Evolutionary conservation across 2,888 invertebrate genomes (phyloP).

Genomic region (Syrphus vitripennis): DNA sequence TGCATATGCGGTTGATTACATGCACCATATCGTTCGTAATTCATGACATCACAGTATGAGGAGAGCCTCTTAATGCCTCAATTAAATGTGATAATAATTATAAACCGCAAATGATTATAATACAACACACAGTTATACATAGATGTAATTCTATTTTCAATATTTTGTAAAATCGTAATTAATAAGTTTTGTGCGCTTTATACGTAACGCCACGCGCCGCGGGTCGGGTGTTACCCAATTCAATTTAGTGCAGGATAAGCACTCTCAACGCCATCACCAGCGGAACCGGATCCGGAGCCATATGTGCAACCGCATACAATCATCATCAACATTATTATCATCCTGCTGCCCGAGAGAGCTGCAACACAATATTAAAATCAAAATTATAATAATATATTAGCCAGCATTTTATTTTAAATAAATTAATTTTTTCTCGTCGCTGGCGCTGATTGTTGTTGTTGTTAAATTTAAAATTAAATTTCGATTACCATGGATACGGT

Average conservation of each 20-base stretch:
- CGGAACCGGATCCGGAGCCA: slow-evolving; percentile 27
- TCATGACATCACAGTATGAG: background rate
- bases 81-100: slow-evolving; percentile 65
- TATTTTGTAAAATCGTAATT: slow-evolving; percentile 54
- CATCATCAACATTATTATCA: background rate
- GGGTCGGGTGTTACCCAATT: slow-evolving; percentile 38
- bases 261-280: slow-evolving; percentile 32
- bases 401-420: slow-evolving; percentile 18
- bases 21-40: slow-evolving; percentile 24
- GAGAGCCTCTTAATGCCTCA: slow-evolving; percentile 18
- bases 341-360: background rate
- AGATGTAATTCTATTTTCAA: background rate
- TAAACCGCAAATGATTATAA: slow-evolving; percentile 52
- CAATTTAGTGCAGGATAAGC: slow-evolving; percentile 65
- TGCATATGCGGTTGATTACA: slow-evolving; percentile 34
- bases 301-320: slow-evolving; percentile 38
- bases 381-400: slow-evolving; percentile 32
- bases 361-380: slow-evolving; percentile 26
- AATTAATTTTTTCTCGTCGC: slow-evolving; percentile 11
- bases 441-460: background rate
- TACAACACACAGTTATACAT: background rate
- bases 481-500: slow-evolving; percentile 44
- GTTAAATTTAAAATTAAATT: slow-evolving; percentile 44
- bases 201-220: background rate
- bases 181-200: slow-evolving; percentile 44